These are phyloP conservation scores for Capitulum mitella DNA, from an alignment of 2,888 invertebrate genomes.

Conservation along the genomic window DNA sequence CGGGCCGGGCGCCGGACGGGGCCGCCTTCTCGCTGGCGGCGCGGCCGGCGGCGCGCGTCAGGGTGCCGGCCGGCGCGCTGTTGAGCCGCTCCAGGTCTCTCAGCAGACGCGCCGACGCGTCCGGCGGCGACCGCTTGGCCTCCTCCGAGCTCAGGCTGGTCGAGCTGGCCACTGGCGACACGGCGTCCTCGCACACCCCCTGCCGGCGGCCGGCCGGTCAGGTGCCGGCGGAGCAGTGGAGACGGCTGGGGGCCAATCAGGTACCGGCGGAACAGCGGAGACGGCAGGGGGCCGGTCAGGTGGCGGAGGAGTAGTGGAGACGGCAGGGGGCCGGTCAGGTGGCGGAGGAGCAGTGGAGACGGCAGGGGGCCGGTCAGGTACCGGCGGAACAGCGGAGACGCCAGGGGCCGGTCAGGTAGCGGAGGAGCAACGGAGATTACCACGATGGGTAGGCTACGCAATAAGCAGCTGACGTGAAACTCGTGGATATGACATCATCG, in stretches of 20 bases:
- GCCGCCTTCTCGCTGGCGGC: neutral
- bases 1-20: neutral
- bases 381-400: no score
- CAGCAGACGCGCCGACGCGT: neutral
- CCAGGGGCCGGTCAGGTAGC: no score
- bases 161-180: neutral
- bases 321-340: no score
- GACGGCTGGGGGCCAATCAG: no score
- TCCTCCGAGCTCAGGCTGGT: conserved; percentile 14
- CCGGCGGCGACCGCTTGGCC: neutral
- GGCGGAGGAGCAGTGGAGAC: no score
- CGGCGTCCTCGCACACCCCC: neutral
- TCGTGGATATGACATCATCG: no score
- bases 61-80: conserved; percentile 12
- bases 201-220: neutral
- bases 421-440: no score
- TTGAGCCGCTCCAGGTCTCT: conserved; percentile 6
- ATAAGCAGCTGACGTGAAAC: no score
- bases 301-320: no score
- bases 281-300: neutral
- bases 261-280: no score
- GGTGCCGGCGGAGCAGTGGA: no score
- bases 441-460: no score
- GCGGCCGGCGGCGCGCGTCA: neutral
- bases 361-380: neutral